Base-by-base conservation (phyloP, 2,113 vertebrate species). In the Peromyscus polionotus region DNA sequence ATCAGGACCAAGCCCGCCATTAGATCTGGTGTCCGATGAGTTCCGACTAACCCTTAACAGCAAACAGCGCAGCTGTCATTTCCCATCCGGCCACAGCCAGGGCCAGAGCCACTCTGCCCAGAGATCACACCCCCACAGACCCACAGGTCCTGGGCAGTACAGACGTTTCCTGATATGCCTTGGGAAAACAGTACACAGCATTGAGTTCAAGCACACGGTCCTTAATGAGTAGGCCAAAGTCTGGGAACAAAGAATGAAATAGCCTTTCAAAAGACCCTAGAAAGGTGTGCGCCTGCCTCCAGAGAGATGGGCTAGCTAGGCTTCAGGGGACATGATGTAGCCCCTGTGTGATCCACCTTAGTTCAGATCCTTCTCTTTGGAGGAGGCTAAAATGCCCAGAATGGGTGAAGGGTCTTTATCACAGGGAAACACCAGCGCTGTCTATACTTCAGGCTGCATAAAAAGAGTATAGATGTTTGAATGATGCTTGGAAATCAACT, bases 1-100 rank as follows among this genome's bases (percentile, higher is more conserved):
- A 76, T 98, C 70, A 96, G 97, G 97, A 98, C 91, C 70, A 87
- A 98, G 96, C 94, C 93, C 96, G 95, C 93, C 93, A 93, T 97
- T 95, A 94, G 98, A 97, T 98, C 97, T 98, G 96, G 91, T 98
- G 98, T 98, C 97, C 88, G 73, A 98, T 96, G 97, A 97, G 95
- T 98, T 98, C 97, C 98, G 98, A 97, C 98, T 98, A 98, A 98
- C 95, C 75, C 77, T 96, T 81, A 77, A 96, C 96, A 97, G 96
- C 93, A 98, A 98, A 91, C 0, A 81, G 90, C 97, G 91, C 98
- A 98, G 98, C 97, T 98, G 97, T 80, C 97, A 97, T 93, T 96
- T 84, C 68, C 31, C 61, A 61, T n/a, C 8, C 54, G 7, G 8
- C 20, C 11, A 3, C 31, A 28, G 36, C 36, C n/a, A 45, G 1